Percentiles rank a stretch among this genome's conserved stretches.
These are phyloP conservation scores for Promerops cafer DNA, from an alignment of 2,113 vertebrate genomes.

Conservation along the genomic window DNA sequence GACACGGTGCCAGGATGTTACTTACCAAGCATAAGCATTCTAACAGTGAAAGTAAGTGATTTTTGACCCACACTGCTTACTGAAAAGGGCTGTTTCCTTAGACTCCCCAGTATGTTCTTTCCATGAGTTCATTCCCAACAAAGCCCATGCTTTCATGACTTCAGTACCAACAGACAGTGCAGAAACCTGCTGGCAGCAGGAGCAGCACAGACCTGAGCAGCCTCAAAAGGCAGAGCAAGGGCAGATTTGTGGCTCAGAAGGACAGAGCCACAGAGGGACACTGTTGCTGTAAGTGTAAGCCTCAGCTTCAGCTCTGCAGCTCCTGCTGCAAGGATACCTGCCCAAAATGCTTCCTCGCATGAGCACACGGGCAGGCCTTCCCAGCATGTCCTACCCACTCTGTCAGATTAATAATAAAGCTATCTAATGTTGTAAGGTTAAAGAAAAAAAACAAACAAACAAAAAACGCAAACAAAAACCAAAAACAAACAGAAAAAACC, in stretches of 20 bases:
- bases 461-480: too few relatives aligned
- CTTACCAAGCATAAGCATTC: neutral
- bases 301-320: neutral
- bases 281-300: neutral
- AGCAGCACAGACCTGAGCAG: neutral
- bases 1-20: neutral
- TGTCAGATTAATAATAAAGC: neutral
- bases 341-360: neutral
- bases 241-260: neutral
- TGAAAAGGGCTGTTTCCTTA: neutral
- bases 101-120: neutral
- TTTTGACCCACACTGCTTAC: neutral
- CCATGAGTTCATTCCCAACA: neutral
- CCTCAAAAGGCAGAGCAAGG: neutral
- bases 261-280: neutral
- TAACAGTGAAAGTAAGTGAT: neutral
- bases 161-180: fast-evolving
- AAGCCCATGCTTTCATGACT: neutral
- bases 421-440: neutral
- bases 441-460: neutral
- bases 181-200: neutral
- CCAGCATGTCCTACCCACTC: neutral
- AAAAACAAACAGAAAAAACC: neutral
- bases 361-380: neutral
- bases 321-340: neutral